Percentiles rank a stretch among this genome's conserved stretches.
phyloP scores from a whole-genome alignment of 2,888 invertebrate genomes.

The Temnothorax rugatulus region DNA sequence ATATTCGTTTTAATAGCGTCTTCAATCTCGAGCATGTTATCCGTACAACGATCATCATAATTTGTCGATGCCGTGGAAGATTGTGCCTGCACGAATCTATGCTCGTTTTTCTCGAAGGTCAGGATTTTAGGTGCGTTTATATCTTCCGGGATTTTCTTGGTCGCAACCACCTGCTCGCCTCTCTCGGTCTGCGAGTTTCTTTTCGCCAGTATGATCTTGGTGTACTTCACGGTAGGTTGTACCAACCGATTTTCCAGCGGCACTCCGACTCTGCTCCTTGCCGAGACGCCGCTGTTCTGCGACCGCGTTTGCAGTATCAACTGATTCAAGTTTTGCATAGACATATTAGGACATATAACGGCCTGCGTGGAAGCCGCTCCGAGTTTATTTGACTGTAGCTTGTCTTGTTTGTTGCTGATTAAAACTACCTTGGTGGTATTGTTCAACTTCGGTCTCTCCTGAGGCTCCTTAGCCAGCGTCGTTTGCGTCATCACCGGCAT shows the following conservation, averaged over 20 bases:
- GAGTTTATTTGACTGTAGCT: conserved; percentile 71
- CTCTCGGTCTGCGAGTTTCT: conserved; percentile 79
- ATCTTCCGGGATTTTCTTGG: conserved; percentile 79
- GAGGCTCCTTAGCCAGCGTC: conserved; percentile 60
- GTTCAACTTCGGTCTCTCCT: conserved; percentile 71
- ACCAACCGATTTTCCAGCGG: conserved; percentile 71
- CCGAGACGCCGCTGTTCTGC: conserved; percentile 61
- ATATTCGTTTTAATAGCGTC: conserved; percentile 82
- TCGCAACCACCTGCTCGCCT: conserved; percentile 78
- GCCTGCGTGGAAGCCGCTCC: conserved; percentile 67
- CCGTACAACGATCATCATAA: conserved; percentile 61
- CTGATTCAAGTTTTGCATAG: conserved; percentile 71
- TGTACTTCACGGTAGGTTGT: conserved; percentile 85
- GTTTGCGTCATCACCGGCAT: conserved; percentile 71
- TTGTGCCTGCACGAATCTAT: conserved; percentile 69
- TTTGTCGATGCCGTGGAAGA: conserved; percentile 60
- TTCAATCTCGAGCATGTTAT: conserved; percentile 79
- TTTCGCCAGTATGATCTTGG: conserved; percentile 87
- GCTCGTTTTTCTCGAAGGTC: conserved; percentile 75
- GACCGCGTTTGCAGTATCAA: conserved; percentile 74
- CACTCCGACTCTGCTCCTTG: conserved; percentile 63
- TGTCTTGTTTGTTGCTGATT: conserved; percentile 83
- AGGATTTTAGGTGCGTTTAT: conserved; percentile 67
- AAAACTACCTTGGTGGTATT: conserved; percentile 81
- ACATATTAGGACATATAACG: conserved; percentile 70